These are phyloP conservation scores for Agriopis marginaria DNA, from an alignment of 2,888 invertebrate species.

Conservation along the genomic window DNA sequence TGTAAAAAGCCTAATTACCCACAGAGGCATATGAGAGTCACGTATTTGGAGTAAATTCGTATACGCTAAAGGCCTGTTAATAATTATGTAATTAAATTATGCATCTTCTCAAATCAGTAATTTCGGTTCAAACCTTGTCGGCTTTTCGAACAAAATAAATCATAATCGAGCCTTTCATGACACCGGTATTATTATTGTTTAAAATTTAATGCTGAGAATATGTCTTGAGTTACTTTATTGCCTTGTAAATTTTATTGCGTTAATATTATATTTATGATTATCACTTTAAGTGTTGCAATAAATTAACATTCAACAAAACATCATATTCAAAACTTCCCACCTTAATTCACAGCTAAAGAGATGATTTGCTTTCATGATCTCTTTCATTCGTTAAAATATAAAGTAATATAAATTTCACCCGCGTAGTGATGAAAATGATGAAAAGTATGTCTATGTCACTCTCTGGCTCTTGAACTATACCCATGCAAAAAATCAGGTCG, in stretches of 20 bases:
- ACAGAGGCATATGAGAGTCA: too few relatives aligned
- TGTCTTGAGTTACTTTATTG: slow-evolving; percentile 25
- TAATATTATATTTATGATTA: slow-evolving; percentile 32
- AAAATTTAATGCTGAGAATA: slow-evolving; percentile 27
- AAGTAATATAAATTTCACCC: too few relatives aligned
- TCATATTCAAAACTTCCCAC: slow-evolving; percentile 34
- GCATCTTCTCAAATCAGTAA: too few relatives aligned
- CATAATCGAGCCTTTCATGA: background rate
- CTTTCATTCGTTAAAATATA: too few relatives aligned
- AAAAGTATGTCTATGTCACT: too few relatives aligned
- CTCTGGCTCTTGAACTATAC: too few relatives aligned
- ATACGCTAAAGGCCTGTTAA: too few relatives aligned
- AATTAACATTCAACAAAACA: slow-evolving; percentile 26
- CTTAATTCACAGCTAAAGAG: slow-evolving; percentile 1
- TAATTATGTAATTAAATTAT: too few relatives aligned
- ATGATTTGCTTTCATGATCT: background rate
- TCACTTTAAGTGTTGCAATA: slow-evolving; percentile 35
- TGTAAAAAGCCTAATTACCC: too few relatives aligned
- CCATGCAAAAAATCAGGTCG: too few relatives aligned
- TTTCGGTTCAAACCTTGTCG: background rate
- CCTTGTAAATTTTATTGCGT: slow-evolving; percentile 19
- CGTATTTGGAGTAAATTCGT: too few relatives aligned
- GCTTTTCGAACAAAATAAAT: slow-evolving; percentile 11
- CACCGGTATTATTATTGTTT: slow-evolving; percentile 18
- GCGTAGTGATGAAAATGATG: too few relatives aligned